Conservation (phyloP, 1,140 invertebrate species). For the Lamellibrachia luymesi region DNA sequence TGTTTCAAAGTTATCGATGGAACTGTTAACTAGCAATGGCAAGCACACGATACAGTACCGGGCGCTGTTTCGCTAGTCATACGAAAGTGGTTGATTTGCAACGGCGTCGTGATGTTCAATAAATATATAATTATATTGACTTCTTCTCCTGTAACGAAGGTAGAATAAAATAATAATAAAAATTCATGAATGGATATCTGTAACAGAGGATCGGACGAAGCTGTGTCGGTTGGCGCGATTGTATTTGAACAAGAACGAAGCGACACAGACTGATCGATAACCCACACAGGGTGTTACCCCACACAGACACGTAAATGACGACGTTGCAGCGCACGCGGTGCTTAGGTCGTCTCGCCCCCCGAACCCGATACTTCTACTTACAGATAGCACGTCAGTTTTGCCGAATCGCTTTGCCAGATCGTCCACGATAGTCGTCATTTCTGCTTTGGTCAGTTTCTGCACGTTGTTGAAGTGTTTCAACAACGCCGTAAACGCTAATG, state of each 20-base stretch:
- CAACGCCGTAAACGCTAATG: background rate
- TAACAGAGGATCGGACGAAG: too few species aligned
- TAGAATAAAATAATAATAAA: too few species aligned
- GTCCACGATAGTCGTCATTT: background rate
- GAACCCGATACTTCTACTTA: background rate
- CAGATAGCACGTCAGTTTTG: background rate
- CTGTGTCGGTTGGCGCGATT: background rate
- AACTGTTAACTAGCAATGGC: too few species aligned
- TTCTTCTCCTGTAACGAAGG: too few species aligned
- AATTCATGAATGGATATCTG: background rate
- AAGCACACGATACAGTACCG: too few species aligned
- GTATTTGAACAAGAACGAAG: background rate
- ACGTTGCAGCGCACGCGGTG: too few species aligned
- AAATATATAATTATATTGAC: too few species aligned
- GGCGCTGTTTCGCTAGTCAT: background rate
- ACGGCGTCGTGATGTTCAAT: background rate
- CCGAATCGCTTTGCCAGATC: background rate
- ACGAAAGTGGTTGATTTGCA: background rate
- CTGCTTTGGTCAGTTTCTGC: background rate
- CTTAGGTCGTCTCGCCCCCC: background rate
- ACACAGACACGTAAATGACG: background rate
- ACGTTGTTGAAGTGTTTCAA: background rate
- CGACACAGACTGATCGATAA: background rate
- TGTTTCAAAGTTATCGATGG: too few species aligned
- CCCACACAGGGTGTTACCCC: background rate